Conservation (phyloP, 2,113 vertebrate genomes). For the Naja naja region DNA sequence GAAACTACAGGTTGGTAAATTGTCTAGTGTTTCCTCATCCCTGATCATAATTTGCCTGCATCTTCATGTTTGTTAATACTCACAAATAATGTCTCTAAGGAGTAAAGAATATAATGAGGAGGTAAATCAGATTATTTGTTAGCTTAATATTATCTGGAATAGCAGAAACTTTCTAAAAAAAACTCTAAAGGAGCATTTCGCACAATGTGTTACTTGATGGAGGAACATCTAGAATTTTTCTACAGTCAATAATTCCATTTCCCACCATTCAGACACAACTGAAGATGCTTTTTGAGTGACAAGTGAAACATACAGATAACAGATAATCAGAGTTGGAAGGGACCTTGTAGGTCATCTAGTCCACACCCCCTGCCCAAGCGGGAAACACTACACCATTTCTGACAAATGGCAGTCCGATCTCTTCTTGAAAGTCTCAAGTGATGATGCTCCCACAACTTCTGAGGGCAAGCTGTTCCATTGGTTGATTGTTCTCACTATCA, state of each 20-base stretch:
- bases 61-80: background rate
- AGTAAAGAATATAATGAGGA: background rate
- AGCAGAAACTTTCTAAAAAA: background rate
- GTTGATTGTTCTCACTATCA: too few species aligned
- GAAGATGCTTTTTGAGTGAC: background rate
- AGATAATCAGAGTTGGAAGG: too few species aligned
- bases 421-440: too few species aligned
- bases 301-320: too few species aligned
- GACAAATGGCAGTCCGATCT: too few species aligned
- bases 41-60: background rate
- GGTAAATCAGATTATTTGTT: background rate
- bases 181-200: background rate
- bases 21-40: background rate
- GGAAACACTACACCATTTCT: too few species aligned
- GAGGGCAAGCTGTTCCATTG: too few species aligned
- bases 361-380: too few species aligned
- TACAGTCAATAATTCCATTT: background rate
- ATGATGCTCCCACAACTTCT: too few species aligned
- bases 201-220: background rate
- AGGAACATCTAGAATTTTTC: background rate
- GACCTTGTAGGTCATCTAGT: too few species aligned
- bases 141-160: background rate
- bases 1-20: background rate
- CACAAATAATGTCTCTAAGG: background rate
- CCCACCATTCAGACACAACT: background rate